Evolutionary conservation across 1,140 invertebrate genomes (phyloP), one percentile per base, ranked within the genome.

Genomic region (Dufourea novaeangliae): DNA sequence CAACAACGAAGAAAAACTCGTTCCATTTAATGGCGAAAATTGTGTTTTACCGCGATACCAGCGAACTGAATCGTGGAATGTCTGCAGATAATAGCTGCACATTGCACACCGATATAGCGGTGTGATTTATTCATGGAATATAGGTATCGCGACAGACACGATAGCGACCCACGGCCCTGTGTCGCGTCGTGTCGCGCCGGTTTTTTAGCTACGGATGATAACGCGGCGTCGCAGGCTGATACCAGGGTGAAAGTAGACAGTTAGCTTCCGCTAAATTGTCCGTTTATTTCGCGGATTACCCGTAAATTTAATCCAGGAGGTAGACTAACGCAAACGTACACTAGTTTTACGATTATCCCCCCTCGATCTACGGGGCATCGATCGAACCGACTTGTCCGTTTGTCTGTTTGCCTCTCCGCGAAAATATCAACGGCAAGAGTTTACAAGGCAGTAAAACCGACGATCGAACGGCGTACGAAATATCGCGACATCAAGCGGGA

Each of bases 371-470:
- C 56, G 32, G 61, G 32, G 56, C 41, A 17, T 25, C 29, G 8
- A 27, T n/a, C 4, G n/a, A n/a, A n/a, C n/a, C n/a, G n/a, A n/a
- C n/a, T n/a, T n/a, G n/a, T n/a, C n/a, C n/a, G n/a, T n/a, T n/a
- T n/a, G n/a, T n/a, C n/a, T n/a, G n/a, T n/a, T n/a, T n/a, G 22
- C 44, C 57, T 79, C 52, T 59, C 37, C 61, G 61, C 59, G 44
- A 34, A 81, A 82, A 81, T 54, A 66, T 57, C 41, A 69, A 32
- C 52, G 52, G n/a, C 20, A 29, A 17, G 29, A 44, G 52, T 80
- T 80, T 80, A 70, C 66, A 56, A 41, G n/a, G 74, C 39, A 67
- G 54, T 80, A 83, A 83, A 83, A 73, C 22, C 41, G 50, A 41
- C 32, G 37, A 41, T 1, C 22, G 41, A 41, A 70, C 39, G 22